phyloP scores from a whole-genome alignment of 2,888 invertebrate species.

The Apodemia mormo region DNA sequence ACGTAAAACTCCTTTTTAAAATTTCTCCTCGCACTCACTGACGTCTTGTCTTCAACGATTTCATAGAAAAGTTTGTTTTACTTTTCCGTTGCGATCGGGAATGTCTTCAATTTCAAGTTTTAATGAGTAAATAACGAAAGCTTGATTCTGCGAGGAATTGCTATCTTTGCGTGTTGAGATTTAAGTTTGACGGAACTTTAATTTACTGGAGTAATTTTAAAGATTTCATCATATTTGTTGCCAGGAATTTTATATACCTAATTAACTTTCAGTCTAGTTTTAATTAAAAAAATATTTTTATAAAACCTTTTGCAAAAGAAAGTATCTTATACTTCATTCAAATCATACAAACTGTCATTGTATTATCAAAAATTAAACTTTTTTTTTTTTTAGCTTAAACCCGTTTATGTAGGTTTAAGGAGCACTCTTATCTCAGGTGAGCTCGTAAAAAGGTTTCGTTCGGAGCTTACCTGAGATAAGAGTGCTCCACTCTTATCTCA shows the following conservation, averaged over 20 bases:
- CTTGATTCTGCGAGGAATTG: slow-evolving; percentile 54
- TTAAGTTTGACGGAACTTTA: slow-evolving; percentile 33
- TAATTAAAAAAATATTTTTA: neutral
- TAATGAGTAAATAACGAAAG: slow-evolving; percentile 76
- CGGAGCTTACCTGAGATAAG: too few relatives aligned
- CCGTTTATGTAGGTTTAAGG: too few relatives aligned
- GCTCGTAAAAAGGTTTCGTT: too few relatives aligned
- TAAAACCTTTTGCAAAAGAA: neutral
- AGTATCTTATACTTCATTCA: too few relatives aligned
- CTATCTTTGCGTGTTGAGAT: slow-evolving; percentile 54
- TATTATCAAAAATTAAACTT: too few relatives aligned
- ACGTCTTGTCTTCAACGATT: slow-evolving; percentile 35
- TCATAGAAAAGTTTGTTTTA: slow-evolving; percentile 63
- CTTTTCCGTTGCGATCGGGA: slow-evolving; percentile 50
- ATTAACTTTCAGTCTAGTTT: neutral
- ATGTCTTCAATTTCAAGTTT: slow-evolving; percentile 68
- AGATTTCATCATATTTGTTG: slow-evolving; percentile 12
- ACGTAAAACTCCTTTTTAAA: slow-evolving; percentile 26
- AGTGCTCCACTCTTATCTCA: too few relatives aligned
- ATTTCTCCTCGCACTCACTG: slow-evolving; percentile 39
- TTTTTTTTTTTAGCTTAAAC: too few relatives aligned
- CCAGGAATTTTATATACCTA: neutral
- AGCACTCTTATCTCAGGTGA: too few relatives aligned
- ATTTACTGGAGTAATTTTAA: slow-evolving; percentile 15
- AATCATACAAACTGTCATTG: too few relatives aligned